Evolutionary conservation across 2,113 vertebrate species (phyloP).

Genomic region (Dissostichus mawsoni): DNA sequence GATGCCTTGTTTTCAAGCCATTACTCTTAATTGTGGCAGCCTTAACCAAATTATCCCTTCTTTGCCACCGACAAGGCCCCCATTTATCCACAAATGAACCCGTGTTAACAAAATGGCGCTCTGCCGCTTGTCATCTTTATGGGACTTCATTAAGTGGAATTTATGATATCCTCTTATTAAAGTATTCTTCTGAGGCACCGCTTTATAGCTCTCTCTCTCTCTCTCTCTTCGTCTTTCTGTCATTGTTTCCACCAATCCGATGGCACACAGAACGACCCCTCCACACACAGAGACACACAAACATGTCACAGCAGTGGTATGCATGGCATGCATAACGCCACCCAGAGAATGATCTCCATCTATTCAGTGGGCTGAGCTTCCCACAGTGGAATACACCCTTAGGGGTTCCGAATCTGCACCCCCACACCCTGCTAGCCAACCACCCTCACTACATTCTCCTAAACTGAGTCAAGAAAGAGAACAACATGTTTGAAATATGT

Average conservation of each 20-base stretch:
- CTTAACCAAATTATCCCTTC: slow-evolving; percentile 34
- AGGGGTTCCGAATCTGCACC: slow-evolving; percentile 50
- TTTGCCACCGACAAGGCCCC: slow-evolving; percentile 34
- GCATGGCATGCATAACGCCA: slow-evolving; percentile 73
- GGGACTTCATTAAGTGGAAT: slow-evolving; percentile 53
- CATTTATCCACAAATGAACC: slow-evolving; percentile 31
- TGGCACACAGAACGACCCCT: slow-evolving; percentile 27
- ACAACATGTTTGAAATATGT: slow-evolving; percentile 26
- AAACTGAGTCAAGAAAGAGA: slow-evolving; percentile 48
- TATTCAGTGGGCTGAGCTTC: slow-evolving; percentile 56
- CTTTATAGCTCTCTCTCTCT: slow-evolving; percentile 23
- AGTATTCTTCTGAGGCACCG: slow-evolving; percentile 29
- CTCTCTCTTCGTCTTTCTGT: not conserved
- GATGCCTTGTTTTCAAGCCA: slow-evolving; percentile 31
- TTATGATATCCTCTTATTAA: slow-evolving; percentile 63
- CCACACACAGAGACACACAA: slow-evolving; percentile 49
- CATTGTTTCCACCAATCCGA: slow-evolving; percentile 16
- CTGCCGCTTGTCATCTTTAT: slow-evolving; percentile 38
- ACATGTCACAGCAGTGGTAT: slow-evolving; percentile 75
- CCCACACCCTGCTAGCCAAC: slow-evolving; percentile 10
- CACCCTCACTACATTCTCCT: slow-evolving; percentile 41
- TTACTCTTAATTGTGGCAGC: slow-evolving; percentile 46
- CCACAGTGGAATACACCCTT: slow-evolving; percentile 58
- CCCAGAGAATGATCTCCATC: slow-evolving; percentile 72
- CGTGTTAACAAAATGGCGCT: slow-evolving; percentile 7